Percentiles rank a stretch among this genome's conserved stretches.
Evolutionary conservation across 2,888 invertebrate species (phyloP).

Genomic region (Drosophila sordidapex): DNA sequence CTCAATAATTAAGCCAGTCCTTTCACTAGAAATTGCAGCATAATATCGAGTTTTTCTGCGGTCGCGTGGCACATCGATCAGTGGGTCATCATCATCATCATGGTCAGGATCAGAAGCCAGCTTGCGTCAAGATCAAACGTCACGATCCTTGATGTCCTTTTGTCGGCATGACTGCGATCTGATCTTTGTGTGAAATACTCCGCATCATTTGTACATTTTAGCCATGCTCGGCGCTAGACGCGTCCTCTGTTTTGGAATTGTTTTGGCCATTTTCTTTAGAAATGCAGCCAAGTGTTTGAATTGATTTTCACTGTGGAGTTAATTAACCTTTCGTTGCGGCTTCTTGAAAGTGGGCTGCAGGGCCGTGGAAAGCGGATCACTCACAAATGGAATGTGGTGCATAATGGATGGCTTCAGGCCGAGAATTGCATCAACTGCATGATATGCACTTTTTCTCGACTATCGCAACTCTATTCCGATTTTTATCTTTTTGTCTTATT

Average conservation of each 20-base stretch:
- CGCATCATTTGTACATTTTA: conserved; percentile 84
- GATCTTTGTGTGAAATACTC: conserved; percentile 76
- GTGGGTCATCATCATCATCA: conserved; percentile 38
- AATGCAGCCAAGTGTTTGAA: conserved; percentile 68
- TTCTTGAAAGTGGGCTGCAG: conserved; percentile 66
- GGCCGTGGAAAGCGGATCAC: not conserved
- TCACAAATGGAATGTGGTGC: conserved; percentile 13
- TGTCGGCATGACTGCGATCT: conserved; percentile 62
- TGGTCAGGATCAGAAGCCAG: conserved; percentile 30
- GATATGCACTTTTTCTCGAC: conserved; percentile 25
- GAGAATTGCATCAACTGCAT: conserved; percentile 31
- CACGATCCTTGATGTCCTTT: conserved; percentile 46
- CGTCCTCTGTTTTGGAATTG: conserved; percentile 59
- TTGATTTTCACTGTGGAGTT: conserved; percentile 68
- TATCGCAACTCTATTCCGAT: conserved; percentile 9
- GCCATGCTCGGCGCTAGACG: conserved; percentile 81
- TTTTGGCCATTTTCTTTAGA: conserved; percentile 69
- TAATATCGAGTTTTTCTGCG: conserved; percentile 65
- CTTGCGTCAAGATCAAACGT: conserved; percentile 70
- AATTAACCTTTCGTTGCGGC: conserved; percentile 78
- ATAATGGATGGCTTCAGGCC: conserved; percentile 26
- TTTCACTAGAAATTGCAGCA: conserved; percentile 71
- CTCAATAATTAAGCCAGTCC: conserved; percentile 64
- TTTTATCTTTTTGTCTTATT: not conserved
- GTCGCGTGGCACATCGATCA: conserved; percentile 84